These are phyloP conservation scores for Nomada hirtipes DNA, from an alignment of 2,888 invertebrate species.

Conservation along the genomic window DNA sequence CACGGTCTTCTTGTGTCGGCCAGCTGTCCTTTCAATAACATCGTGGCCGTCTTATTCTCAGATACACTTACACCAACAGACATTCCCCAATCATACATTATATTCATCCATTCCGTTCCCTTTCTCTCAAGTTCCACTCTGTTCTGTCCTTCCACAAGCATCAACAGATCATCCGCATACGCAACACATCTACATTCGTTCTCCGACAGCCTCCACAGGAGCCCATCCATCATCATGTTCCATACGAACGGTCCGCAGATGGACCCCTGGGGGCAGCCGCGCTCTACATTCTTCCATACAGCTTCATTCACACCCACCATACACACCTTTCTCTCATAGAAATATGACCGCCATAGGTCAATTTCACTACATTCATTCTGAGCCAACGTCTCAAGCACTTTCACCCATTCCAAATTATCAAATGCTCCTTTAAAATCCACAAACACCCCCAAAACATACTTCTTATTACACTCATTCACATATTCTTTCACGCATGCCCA, in stretches of 20 bases:
- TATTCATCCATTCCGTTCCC: too few species aligned
- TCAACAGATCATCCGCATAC: background rate
- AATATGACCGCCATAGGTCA: too few species aligned
- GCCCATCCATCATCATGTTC: background rate
- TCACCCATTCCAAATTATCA: too few species aligned
- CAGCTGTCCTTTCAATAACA: too few species aligned
- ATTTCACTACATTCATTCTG: too few species aligned
- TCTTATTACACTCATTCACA: background rate
- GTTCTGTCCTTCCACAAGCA: background rate
- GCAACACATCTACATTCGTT: background rate
- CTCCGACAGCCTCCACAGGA: background rate
- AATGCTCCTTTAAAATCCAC: background rate
- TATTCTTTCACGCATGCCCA: conserved; percentile 4
- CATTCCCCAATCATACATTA: too few species aligned
- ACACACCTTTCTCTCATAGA: too few species aligned
- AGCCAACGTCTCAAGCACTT: too few species aligned
- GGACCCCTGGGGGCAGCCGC: background rate
- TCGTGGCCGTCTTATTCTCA: too few species aligned
- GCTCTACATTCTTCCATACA: background rate
- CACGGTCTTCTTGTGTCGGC: too few species aligned
- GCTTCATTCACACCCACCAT: too few species aligned
- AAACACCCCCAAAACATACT: conserved; percentile 21
- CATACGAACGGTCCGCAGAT: background rate
- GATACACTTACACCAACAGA: too few species aligned
- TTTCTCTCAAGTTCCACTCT: background rate